These are phyloP conservation scores for Porites evermanni DNA, from an alignment of 92 coral and sea anemone species.

Conservation along the genomic window DNA sequence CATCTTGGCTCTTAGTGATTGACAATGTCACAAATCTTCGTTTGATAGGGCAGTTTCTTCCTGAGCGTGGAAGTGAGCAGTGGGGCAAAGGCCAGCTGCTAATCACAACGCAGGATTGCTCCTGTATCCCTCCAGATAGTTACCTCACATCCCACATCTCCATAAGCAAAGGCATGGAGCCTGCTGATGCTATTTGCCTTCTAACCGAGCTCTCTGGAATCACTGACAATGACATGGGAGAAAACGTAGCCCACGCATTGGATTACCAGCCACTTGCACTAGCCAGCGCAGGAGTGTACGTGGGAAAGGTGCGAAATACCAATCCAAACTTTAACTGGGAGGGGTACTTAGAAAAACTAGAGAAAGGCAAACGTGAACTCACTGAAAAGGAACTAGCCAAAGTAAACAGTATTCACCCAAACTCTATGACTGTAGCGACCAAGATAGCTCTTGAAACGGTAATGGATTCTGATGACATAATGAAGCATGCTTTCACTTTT, in stretches of 20 bases:
- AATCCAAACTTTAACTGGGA: too few species aligned
- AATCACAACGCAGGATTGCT: slow-evolving; percentile 37
- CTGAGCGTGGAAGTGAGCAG: slow-evolving; percentile 13
- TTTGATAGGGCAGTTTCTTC: background rate
- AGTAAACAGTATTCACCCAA: slow-evolving; percentile 15
- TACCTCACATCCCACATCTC: slow-evolving; percentile 10
- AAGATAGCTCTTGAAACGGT: slow-evolving; percentile 51
- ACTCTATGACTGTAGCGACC: slow-evolving; percentile 53
- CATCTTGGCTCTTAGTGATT: too few species aligned
- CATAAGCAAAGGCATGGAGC: slow-evolving; percentile 24
- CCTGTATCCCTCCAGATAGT: background rate
- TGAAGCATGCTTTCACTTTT: slow-evolving; percentile 46
- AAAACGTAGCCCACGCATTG: too few species aligned
- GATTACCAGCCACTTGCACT: too few species aligned
- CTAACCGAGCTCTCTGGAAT: background rate
- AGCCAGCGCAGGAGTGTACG: too few species aligned
- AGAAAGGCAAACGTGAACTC: slow-evolving; percentile 29
- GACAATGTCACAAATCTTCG: background rate
- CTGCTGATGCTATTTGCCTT: background rate
- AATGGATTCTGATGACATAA: slow-evolving; percentile 1
- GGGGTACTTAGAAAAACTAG: slow-evolving; percentile 4
- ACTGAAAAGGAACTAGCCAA: slow-evolving; percentile 33
- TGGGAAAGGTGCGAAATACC: too few species aligned
- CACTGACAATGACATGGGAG: too few species aligned
- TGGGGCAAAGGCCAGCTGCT: slow-evolving; percentile 48